Evolutionary conservation across 2,888 invertebrate species (phyloP).

Genomic region (Lepidocyrtinus sp.): DNA sequence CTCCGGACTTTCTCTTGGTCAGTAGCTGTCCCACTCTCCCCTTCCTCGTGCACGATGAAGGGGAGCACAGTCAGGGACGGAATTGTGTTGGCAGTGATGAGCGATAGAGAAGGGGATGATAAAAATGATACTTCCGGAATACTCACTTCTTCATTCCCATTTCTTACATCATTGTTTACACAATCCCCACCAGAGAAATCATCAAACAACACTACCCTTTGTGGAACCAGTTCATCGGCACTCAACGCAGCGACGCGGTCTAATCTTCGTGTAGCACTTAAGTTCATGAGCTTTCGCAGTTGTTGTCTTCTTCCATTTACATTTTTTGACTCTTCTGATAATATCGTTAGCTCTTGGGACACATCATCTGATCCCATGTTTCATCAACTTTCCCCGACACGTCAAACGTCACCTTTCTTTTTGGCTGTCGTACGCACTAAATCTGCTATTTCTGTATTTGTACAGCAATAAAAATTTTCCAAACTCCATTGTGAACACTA

Average conservation of each 20-base stretch:
- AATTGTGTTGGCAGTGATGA: slow-evolving; percentile 28
- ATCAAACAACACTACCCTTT: not conserved
- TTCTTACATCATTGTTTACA: not conserved
- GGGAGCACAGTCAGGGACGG: slow-evolving; percentile 39
- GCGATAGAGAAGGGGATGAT: not conserved
- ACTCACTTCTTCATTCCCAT: slow-evolving; percentile 22
- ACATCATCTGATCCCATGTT: slow-evolving; percentile 56
- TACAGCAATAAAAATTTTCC: no score
- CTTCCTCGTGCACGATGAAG: slow-evolving; percentile 36
- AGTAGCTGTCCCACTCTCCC: slow-evolving; percentile 43
- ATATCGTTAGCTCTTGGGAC: slow-evolving; percentile 29
- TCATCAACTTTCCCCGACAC: not conserved
- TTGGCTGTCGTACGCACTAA: no score
- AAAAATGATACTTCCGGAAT: slow-evolving; percentile 22
- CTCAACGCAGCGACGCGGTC: slow-evolving; percentile 22
- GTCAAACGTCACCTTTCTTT: not conserved
- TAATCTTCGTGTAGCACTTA: slow-evolving; percentile 22
- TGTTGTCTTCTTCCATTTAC: not conserved
- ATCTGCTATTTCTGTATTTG: no score
- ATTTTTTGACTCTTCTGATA: not conserved
- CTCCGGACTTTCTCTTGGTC: slow-evolving; percentile 24
- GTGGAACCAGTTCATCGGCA: slow-evolving; percentile 23
- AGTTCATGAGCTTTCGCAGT: slow-evolving; percentile 29
- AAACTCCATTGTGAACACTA: no score
- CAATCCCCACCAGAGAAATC: slow-evolving; percentile 1